Percentiles rank a stretch among this genome's conserved stretches.
Evolutionary conservation across 1,140 invertebrate species (phyloP).

Genomic region (Drosophila suzukii): DNA sequence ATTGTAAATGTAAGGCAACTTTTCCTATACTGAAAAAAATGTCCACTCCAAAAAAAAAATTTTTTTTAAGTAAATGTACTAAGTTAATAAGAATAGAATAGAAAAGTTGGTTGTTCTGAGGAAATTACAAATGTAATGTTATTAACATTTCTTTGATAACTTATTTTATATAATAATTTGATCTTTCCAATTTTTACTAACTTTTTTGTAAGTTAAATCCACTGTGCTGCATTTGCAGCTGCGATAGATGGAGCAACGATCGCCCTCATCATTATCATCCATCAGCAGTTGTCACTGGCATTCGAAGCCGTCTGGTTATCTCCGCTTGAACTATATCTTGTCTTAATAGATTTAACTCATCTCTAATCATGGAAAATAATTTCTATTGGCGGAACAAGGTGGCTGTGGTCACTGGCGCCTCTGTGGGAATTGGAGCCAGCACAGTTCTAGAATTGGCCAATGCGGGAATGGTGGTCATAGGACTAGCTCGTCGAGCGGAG

Average conservation of each 20-base stretch:
- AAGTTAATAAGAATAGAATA: too few relatives aligned
- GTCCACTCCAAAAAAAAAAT: too few relatives aligned
- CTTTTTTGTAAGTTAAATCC: not conserved
- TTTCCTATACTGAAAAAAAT: too few relatives aligned
- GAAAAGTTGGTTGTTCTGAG: too few relatives aligned
- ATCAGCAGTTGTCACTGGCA: constrained; percentile 42
- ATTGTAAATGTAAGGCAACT: too few relatives aligned
- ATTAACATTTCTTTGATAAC: too few relatives aligned
- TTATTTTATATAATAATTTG: too few relatives aligned
- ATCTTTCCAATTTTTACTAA: not conserved
- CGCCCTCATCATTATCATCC: constrained; percentile 27
- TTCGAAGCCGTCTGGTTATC: constrained; percentile 40
- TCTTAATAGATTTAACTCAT: not conserved
- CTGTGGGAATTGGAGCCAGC: constrained; percentile 87
- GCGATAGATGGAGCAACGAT: constrained; percentile 15
- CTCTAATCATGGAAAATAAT: constrained; percentile 84
- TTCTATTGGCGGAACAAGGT: constrained; percentile 86
- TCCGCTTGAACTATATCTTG: constrained; percentile 1
- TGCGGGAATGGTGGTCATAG: constrained; percentile 87
- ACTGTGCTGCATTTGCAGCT: constrained; percentile 28
- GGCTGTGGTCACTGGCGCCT: constrained; percentile 88
- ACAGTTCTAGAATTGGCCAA: constrained; percentile 85
- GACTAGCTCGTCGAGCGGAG: constrained; percentile 86
- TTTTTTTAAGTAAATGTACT: too few relatives aligned
- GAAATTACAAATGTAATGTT: too few relatives aligned